Evolutionary conservation across 1,140 invertebrate genomes (phyloP).

Genomic region (Polypedilum vanderplanki): DNA sequence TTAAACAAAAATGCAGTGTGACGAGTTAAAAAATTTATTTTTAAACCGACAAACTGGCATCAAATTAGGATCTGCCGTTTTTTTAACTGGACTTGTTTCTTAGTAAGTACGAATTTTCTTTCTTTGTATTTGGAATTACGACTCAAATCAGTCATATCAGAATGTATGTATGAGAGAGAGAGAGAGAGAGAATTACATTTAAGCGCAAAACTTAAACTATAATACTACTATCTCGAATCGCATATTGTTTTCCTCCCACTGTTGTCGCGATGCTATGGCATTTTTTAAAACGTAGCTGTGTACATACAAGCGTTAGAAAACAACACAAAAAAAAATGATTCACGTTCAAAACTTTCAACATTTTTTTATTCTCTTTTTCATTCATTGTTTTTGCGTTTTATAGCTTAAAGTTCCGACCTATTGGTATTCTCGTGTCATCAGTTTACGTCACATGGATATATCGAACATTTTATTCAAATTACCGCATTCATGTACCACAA

Average conservation of each 20-base stretch:
- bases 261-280: not conserved
- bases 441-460: not conserved
- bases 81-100: not conserved
- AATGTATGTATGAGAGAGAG: not conserved
- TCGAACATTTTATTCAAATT: constrained; percentile 12
- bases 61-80: not conserved
- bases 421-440: not conserved
- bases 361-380: not conserved
- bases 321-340: constrained; percentile 6
- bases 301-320: not conserved
- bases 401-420: constrained; percentile 1
- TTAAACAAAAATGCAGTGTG: constrained; percentile 15
- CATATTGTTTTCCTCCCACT: not conserved
- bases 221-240: not conserved
- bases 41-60: constrained; percentile 11
- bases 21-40: not conserved
- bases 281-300: not conserved
- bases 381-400: not conserved
- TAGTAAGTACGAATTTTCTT: not conserved
- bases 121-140: constrained; percentile 3
- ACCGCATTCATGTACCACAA: not conserved
- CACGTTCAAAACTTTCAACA: not conserved
- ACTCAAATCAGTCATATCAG: not conserved
- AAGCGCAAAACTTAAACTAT: not conserved
- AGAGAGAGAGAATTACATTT: not conserved